phyloP scores from a whole-genome alignment of 1,140 invertebrate species.

The Rhynchophorus ferrugineus region DNA sequence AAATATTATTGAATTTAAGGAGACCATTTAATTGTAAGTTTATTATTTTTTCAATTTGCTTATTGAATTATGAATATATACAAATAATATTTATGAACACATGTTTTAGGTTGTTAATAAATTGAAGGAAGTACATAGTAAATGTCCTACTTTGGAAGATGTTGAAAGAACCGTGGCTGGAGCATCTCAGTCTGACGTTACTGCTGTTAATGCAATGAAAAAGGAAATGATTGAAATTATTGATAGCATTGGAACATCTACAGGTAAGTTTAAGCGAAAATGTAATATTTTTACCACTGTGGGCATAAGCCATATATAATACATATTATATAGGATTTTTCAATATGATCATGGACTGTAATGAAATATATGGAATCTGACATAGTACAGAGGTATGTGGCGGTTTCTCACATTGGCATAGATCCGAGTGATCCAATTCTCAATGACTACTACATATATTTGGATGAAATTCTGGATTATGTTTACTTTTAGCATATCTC shows the following conservation, averaged over 20 bases:
- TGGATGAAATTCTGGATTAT: no score
- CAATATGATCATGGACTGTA: no score
- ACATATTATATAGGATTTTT: no score
- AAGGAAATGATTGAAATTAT: slow-evolving; percentile 53
- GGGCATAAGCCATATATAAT: no score
- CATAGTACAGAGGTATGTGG: no score
- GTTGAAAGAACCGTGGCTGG: slow-evolving; percentile 38
- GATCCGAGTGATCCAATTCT: no score
- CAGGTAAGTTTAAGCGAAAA: slow-evolving; percentile 11
- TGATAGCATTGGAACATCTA: slow-evolving; percentile 44
- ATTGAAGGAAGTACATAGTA: slow-evolving; percentile 59
- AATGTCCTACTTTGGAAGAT: slow-evolving; percentile 43
- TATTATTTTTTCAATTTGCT: background rate
- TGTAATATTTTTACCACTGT: no score
- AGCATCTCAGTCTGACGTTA: slow-evolving; percentile 31
- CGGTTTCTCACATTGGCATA: no score
- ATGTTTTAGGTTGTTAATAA: slow-evolving; percentile 49
- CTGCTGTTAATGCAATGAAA: slow-evolving; percentile 46
- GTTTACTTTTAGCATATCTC: no score
- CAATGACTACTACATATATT: no score
- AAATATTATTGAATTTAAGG: no score
- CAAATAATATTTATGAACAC: background rate
- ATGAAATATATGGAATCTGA: no score
- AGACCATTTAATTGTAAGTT: background rate
- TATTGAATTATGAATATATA: background rate